Evolutionary conservation across 2,888 invertebrate species (phyloP).

Genomic region (Morinoia aosen): DNA sequence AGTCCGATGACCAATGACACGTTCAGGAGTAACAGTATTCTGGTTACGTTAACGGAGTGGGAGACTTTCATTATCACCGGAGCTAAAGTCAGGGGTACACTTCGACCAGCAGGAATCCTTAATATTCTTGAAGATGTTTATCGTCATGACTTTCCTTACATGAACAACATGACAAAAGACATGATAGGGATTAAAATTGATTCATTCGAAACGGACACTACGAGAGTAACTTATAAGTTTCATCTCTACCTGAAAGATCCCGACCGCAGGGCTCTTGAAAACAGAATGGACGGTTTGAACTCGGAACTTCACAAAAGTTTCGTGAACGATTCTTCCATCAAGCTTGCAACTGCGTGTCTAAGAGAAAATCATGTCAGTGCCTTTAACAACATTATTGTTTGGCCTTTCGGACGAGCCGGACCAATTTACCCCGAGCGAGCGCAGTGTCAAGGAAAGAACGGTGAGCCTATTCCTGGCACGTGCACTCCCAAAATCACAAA

Average conservation of each 20-base stretch:
- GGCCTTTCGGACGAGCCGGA: slow-evolving; percentile 55
- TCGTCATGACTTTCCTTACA: neutral
- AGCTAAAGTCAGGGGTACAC: neutral
- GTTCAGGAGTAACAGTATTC: slow-evolving; percentile 59
- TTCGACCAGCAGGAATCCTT: neutral
- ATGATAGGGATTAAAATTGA: neutral
- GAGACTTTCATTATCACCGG: slow-evolving; percentile 54
- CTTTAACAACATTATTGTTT: slow-evolving; percentile 34
- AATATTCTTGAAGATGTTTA: neutral
- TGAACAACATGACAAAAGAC: slow-evolving; percentile 17
- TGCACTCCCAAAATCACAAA: slow-evolving; percentile 59
- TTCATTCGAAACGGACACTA: neutral
- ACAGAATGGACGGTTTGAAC: neutral
- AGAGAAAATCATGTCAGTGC: neutral
- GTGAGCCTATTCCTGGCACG: slow-evolving; percentile 33
- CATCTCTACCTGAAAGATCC: neutral
- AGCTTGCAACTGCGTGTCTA: slow-evolving; percentile 43
- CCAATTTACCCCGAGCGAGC: slow-evolving; percentile 45
- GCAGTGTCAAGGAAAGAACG: slow-evolving; percentile 53
- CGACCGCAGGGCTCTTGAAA: neutral
- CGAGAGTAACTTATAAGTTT: neutral
- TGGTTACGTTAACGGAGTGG: slow-evolving; percentile 58
- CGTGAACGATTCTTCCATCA: slow-evolving; percentile 38
- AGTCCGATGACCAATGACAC: neutral
- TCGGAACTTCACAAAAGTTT: neutral